Percentiles rank a stretch among this genome's conserved stretches.
These are phyloP conservation scores for Ormyrus thymus DNA, from an alignment of 2,888 invertebrate genomes.

Conservation along the genomic window DNA sequence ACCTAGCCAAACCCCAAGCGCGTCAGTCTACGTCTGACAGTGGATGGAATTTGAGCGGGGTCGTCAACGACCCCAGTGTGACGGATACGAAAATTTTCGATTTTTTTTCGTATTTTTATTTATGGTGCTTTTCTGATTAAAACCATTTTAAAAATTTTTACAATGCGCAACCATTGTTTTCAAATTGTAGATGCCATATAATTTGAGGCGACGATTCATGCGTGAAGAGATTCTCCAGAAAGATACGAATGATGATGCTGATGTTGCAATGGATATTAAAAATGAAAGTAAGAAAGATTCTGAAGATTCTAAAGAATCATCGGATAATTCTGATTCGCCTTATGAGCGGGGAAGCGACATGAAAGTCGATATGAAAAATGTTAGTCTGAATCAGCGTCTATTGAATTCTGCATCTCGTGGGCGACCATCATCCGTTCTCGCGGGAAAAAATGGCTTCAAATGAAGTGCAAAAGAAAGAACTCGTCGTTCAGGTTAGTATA, in stretches of 20 bases:
- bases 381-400: background rate
- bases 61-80: no score
- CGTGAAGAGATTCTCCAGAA: background rate
- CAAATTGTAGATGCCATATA: background rate
- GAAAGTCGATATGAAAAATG: background rate
- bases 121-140: no score
- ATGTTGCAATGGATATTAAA: background rate
- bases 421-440: constrained; percentile 3
- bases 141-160: no score
- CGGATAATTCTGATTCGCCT: background rate
- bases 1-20: no score
- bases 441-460: constrained; percentile 22
- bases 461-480: constrained; percentile 1
- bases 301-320: background rate
- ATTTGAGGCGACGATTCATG: background rate
- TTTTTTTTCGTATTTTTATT: no score
- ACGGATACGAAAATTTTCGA: no score
- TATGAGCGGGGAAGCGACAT: background rate
- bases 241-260: background rate
- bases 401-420: background rate
- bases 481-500: constrained; percentile 16
- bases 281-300: background rate
- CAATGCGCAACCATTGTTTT: no score
- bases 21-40: no score
- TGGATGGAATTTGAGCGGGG: no score